Evolutionary conservation across 2,888 invertebrate genomes (phyloP), one percentile per base, ranked within the genome.

Genomic region (Eristalinus sepulchralis): DNA sequence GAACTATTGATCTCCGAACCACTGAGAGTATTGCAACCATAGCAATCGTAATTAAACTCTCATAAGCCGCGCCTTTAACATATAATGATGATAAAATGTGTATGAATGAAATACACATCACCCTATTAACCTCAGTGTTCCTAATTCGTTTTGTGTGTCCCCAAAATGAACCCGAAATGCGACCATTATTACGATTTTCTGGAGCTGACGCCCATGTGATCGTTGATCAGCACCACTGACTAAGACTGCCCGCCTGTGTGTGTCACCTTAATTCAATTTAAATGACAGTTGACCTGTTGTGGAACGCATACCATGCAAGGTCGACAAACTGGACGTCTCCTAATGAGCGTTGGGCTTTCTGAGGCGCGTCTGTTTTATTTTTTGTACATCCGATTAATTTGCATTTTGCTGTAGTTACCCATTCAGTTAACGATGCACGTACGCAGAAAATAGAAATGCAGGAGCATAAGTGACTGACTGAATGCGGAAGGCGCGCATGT

Each of bases 321-420:
- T 71, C 78, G 71, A 64, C 64, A 77, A n/a, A 62, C 64, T 33
- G 78, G 78, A 64, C 78, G 64, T 57, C 78, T 79, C 71, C 59
- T 71, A 78, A 78, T 39, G 64, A 71, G 63, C 63, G 71, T 64
- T 78, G 63, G 31, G 13, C 78, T 71, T 70, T 60, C 47, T 20
- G 60, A 13, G 36, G 47, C 9, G 57, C 4, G 36, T 55, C 11
- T 68, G 17, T 17, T 67, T 33, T 55, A 47, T 17, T 36, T 22
- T 71, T 64, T 71, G 71, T 79, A 64, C 64, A 59, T 79, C 78
- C 70, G 78, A 79, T 66, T 66, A 71, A 79, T 79, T 79, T 79
- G 78, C 78, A 79, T 71, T 71, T 55, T 76, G 31, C 33, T 53
- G 20, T 62, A 33, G 63, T 77, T 77, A 77, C 10, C 63, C 70